These are phyloP conservation scores for Sturnus vulgaris DNA, from an alignment of 2,113 vertebrate species.

Conservation along the genomic window DNA sequence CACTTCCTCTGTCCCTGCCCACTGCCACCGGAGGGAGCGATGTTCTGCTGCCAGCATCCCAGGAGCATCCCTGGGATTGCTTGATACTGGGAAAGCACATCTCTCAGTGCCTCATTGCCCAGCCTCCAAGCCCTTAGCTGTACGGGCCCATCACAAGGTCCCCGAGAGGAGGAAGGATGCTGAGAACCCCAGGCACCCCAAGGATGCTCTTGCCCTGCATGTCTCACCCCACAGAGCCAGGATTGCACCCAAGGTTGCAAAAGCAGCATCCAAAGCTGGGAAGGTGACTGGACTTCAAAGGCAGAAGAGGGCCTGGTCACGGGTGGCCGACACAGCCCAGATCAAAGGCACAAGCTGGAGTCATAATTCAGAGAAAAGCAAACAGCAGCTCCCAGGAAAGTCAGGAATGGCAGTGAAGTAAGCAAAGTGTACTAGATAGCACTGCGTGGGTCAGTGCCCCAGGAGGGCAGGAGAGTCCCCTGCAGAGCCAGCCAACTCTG, in stretches of 20 bases:
- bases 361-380: conserved; percentile 74
- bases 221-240: background rate
- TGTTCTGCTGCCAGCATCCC: background rate
- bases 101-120: background rate
- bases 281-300: conserved; percentile 54
- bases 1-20: background rate
- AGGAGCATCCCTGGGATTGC: background rate
- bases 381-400: conserved; percentile 69
- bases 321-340: conserved; percentile 39
- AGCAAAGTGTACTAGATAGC: conserved; percentile 68
- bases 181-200: background rate
- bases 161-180: background rate
- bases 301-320: conserved; percentile 49
- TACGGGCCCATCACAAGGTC: background rate
- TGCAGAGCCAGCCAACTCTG: background rate
- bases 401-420: conserved; percentile 31
- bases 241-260: background rate
- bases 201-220: background rate
- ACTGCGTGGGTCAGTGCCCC: conserved; percentile 63
- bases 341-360: conserved; percentile 74
- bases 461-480: background rate
- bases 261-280: background rate
- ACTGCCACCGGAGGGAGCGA: background rate
- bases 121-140: accelerated
- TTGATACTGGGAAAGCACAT: background rate